Conservation (phyloP, 2,888 invertebrate genomes). For the Pherbina coryleti region DNA sequence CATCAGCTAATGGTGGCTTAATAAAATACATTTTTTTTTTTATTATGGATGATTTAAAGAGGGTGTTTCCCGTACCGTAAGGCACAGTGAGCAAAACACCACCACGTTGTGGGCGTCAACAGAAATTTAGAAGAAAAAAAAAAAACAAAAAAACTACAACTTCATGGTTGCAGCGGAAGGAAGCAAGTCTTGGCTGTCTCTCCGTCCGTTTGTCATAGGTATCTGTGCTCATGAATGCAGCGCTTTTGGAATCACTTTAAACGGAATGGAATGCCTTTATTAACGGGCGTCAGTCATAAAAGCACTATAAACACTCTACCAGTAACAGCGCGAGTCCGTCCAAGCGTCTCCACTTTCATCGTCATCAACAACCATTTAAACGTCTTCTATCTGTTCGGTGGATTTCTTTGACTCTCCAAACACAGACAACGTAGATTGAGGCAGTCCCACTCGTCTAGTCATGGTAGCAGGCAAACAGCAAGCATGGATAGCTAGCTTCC, state of each 20-base stretch:
- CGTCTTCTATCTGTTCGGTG: slow-evolving; percentile 16
- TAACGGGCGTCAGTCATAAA: neutral
- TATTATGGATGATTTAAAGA: too few species aligned
- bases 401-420: slow-evolving; percentile 24
- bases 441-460: slow-evolving; percentile 58
- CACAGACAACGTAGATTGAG: slow-evolving; percentile 49
- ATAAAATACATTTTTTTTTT: too few species aligned
- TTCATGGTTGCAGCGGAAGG: neutral
- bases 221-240: neutral
- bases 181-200: neutral
- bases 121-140: neutral
- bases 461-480: slow-evolving; percentile 52
- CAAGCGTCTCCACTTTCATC: neutral
- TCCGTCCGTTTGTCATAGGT: too few species aligned
- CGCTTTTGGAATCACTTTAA: neutral
- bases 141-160: neutral
- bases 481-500: neutral
- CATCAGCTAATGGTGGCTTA: too few species aligned
- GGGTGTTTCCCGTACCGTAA: too few species aligned
- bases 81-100: neutral
- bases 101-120: neutral
- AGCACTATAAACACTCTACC: neutral
- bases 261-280: neutral
- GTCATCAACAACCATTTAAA: slow-evolving; percentile 13
- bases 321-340: neutral